phyloP scores from a whole-genome alignment of 1,140 invertebrate genomes.

The Varroa destructor region DNA sequence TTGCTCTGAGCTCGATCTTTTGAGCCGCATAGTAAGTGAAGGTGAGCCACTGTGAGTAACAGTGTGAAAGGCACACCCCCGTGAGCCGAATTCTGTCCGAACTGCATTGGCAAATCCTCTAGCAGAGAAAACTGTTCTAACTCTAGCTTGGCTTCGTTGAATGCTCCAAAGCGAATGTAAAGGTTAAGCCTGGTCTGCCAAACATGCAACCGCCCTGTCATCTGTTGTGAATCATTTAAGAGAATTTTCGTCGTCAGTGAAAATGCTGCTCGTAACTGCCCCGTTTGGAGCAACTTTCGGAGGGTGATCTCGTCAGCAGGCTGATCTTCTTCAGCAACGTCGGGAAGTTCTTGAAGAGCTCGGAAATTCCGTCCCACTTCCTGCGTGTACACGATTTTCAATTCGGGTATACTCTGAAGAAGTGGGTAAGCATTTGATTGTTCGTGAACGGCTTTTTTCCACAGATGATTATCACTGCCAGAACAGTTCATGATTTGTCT shows the following conservation, averaged over 20 bases:
- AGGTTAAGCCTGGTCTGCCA: conserved; percentile 6
- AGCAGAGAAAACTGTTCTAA: conserved; percentile 1
- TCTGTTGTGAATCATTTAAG: background rate
- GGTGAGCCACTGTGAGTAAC: background rate
- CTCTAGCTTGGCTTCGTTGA: conserved; percentile 15
- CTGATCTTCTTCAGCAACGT: background rate
- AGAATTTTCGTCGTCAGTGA: conserved; percentile 20
- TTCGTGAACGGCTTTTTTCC: conserved; percentile 1
- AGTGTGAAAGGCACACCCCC: conserved; percentile 16
- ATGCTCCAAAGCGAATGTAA: conserved; percentile 7
- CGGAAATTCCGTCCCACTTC: background rate
- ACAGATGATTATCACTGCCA: background rate
- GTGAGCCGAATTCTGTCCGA: conserved; percentile 19
- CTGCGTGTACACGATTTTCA: conserved; percentile 14
- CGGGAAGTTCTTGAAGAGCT: background rate
- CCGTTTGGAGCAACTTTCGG: background rate
- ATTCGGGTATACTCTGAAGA: conserved; percentile 13
- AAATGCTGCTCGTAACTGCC: conserved; percentile 1
- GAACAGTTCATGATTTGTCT: no score
- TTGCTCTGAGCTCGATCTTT: conserved; percentile 3
- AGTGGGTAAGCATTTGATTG: background rate
- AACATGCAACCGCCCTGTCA: background rate
- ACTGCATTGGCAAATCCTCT: conserved; percentile 16
- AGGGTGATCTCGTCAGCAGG: background rate
- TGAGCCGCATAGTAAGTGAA: background rate